Evolutionary conservation across 2,113 vertebrate genomes (phyloP), one percentile per base, ranked within the genome.

Genomic region (Nesogale talazaci): DNA sequence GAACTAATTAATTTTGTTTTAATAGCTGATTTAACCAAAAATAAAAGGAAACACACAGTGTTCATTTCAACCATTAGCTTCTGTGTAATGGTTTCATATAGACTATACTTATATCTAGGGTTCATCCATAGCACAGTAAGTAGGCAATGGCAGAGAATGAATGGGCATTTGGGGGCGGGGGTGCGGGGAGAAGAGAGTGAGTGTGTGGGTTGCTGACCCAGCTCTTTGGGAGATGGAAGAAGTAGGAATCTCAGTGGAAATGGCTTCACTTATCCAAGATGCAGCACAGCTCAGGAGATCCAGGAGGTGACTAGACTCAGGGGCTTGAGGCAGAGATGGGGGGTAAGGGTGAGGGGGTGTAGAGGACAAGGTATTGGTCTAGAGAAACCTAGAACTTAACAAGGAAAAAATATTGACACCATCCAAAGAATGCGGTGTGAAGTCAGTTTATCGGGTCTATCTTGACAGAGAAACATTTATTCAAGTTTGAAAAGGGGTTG

Each of bases 321-420:
- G 27, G 4, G 1, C 0, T 11, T 10, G 34, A 19, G 40, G 46
- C 63, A 2, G 6, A 0, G 2, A 46, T 65, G 40, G 78, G 67
- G 65, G 38, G 19, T n/a, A n/a, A n/a, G n/a, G n/a, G n/a, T n/a
- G n/a, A n/a, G 16, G 16, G 11, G 4, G 29, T 0, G 4, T 20
- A 15, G 19, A 52, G 40, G 6, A 63, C 20, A 38, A 57, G 77
- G 15, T 15, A 6, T 27, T 61, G 15, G 23, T 69, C 16, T 70
- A 6, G 4, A 75, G 38, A 93, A 88, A 7, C n/a, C 52, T 81
- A 1, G 11, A 20, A 38, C 23, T 56, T 11, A 36, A 27, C 72
- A 70, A 40, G 17, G 52, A 90, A 82, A 76, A 9, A 0, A 25
- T 2, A 34, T 11, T 34, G 22, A 27, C n/a, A 42, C 20, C 75